Percentiles rank a stretch among this genome's conserved stretches.
phyloP scores from a whole-genome alignment of 2,888 invertebrate species.

The Philonicus albiceps region DNA sequence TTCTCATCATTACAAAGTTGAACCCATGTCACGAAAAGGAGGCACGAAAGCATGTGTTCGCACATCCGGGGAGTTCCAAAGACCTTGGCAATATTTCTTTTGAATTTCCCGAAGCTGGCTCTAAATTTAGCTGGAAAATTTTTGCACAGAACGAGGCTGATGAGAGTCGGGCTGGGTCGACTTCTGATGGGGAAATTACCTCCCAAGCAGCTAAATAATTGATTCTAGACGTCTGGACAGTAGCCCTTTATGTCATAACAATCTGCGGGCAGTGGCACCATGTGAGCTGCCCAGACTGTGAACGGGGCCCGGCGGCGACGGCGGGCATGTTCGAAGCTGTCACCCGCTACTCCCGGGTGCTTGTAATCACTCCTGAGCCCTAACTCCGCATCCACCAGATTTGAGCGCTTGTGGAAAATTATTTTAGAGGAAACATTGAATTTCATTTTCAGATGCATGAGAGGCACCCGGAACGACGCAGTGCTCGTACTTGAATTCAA shows the following conservation, averaged over 20 bases:
- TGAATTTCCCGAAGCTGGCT: background rate
- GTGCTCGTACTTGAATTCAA: slow-evolving; percentile 17
- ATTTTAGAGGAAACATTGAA: slow-evolving; percentile 41
- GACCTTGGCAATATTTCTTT: slow-evolving; percentile 41
- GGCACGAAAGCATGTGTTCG: slow-evolving; percentile 45
- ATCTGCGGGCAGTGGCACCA: slow-evolving; percentile 38
- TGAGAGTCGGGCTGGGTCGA: background rate
- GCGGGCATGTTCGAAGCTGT: slow-evolving; percentile 11
- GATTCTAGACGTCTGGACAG: slow-evolving; percentile 42
- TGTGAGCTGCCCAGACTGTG: background rate
- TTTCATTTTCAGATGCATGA: slow-evolving; percentile 45
- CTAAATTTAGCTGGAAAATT: slow-evolving; percentile 25
- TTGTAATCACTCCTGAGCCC: slow-evolving; percentile 23
- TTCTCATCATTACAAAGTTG: slow-evolving; percentile 45
- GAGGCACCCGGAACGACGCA: slow-evolving; percentile 29
- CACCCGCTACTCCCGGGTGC: background rate
- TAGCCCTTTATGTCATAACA: slow-evolving; percentile 46
- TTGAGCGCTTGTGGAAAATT: slow-evolving; percentile 37
- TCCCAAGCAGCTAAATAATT: slow-evolving; percentile 43
- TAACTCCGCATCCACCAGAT: background rate
- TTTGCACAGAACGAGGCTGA: background rate
- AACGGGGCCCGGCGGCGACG: background rate
- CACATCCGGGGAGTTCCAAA: slow-evolving; percentile 44
- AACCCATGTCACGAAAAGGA: slow-evolving; percentile 45
- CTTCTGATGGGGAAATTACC: slow-evolving; percentile 31